Conservation (phyloP, 2,113 vertebrate species). For the Tyto alba region DNA sequence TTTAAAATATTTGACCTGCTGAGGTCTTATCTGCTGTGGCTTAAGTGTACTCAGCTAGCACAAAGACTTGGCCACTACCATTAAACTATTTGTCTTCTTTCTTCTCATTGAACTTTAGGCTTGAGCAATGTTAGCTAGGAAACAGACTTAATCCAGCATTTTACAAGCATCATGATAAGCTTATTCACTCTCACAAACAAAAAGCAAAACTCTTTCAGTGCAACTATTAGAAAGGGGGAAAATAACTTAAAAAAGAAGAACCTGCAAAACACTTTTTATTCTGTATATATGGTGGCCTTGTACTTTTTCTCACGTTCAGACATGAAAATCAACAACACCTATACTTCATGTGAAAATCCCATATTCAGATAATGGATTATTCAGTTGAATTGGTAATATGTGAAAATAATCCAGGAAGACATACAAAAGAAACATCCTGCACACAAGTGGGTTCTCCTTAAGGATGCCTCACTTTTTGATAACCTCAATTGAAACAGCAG, state of each 20-base stretch:
- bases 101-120: background rate
- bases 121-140: background rate
- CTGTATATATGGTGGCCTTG: background rate
- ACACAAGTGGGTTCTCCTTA: background rate
- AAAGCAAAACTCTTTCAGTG: background rate
- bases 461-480: background rate
- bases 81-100: background rate
- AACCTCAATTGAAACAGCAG: background rate
- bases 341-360: background rate
- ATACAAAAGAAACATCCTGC: background rate
- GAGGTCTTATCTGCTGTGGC: background rate
- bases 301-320: background rate
- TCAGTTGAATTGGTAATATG: background rate
- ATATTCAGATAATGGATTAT: background rate
- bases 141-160: background rate
- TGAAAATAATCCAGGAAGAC: background rate
- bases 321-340: background rate
- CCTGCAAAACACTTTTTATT: background rate
- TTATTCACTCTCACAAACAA: background rate
- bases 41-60: background rate
- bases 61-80: background rate
- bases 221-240: background rate
- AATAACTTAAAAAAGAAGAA: background rate
- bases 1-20: slow-evolving; percentile 25
- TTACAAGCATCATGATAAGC: background rate